Percentiles rank a stretch among this genome's conserved stretches.
Conservation (phyloP, 2,797 vertebrate genomes). For the Pagetopsis macropterus region DNA sequence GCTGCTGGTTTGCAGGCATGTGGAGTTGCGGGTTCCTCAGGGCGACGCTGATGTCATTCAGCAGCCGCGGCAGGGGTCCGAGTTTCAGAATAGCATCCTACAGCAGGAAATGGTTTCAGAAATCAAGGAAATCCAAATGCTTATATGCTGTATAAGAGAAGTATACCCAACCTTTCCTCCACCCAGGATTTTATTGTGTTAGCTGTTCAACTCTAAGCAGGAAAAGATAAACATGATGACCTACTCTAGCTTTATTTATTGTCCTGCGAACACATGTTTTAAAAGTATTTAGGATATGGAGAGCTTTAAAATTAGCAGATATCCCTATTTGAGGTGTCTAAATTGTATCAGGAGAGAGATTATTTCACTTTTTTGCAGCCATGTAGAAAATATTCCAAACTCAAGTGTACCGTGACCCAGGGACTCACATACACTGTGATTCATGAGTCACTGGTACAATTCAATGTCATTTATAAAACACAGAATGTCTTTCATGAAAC, state of each 20-base stretch:
- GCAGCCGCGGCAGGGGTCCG: slow-evolving; percentile 92
- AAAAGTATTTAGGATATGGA: not conserved
- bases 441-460: slow-evolving; percentile 21
- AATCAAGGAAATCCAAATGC: not conserved
- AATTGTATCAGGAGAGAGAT: not conserved
- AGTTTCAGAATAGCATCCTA: slow-evolving; percentile 96
- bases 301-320: not conserved
- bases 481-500: not conserved
- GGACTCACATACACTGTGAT: slow-evolving; percentile 1
- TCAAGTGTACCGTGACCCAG: not conserved
- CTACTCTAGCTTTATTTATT: slow-evolving; percentile 18
- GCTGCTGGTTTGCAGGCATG: slow-evolving; percentile 93
- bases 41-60: slow-evolving; percentile 97
- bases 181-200: not conserved
- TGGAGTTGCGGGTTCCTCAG: slow-evolving; percentile 97
- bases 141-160: not conserved
- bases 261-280: not conserved
- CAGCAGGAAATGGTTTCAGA: not conserved
- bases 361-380: slow-evolving; percentile 1
- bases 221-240: not conserved
- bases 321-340: not conserved
- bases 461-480: slow-evolving; percentile 15
- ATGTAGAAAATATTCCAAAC: slow-evolving; percentile 1
- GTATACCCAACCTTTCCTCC: not conserved
- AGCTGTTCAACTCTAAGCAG: not conserved